These are phyloP conservation scores for Zaprionus kolodkinae DNA, from an alignment of 1,140 invertebrate species.

Conservation along the genomic window DNA sequence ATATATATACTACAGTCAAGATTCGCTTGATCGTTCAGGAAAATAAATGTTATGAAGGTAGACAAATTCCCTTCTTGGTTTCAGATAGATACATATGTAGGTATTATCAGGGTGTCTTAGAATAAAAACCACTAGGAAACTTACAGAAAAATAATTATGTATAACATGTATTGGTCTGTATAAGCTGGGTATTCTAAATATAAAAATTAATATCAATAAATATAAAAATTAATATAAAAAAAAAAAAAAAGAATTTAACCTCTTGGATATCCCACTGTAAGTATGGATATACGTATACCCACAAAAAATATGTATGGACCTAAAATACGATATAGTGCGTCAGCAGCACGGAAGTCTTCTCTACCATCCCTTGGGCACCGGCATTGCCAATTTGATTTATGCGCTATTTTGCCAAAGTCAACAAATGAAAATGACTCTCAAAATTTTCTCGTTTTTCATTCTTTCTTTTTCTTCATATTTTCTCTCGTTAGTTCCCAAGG, in stretches of 20 bases:
- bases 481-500: conserved; percentile 34
- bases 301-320: neutral
- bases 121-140: neutral
- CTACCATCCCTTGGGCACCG: conserved; percentile 35
- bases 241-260: too few species aligned
- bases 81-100: neutral
- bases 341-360: conserved; percentile 52
- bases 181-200: neutral
- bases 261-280: neutral
- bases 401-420: conserved; percentile 75
- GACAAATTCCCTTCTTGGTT: neutral
- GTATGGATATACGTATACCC: neutral
- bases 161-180: neutral
- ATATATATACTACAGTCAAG: conserved; percentile 3
- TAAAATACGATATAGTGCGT: conserved; percentile 34
- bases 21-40: neutral
- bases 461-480: conserved; percentile 23
- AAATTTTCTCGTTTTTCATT: conserved; percentile 20
- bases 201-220: neutral
- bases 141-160: neutral
- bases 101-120: neutral
- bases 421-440: conserved; percentile 76
- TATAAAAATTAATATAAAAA: neutral
- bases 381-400: conserved; percentile 67
- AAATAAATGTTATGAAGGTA: neutral